Evolutionary conservation across 2,113 vertebrate genomes (phyloP).

Genomic region (Sitta europaea): DNA sequence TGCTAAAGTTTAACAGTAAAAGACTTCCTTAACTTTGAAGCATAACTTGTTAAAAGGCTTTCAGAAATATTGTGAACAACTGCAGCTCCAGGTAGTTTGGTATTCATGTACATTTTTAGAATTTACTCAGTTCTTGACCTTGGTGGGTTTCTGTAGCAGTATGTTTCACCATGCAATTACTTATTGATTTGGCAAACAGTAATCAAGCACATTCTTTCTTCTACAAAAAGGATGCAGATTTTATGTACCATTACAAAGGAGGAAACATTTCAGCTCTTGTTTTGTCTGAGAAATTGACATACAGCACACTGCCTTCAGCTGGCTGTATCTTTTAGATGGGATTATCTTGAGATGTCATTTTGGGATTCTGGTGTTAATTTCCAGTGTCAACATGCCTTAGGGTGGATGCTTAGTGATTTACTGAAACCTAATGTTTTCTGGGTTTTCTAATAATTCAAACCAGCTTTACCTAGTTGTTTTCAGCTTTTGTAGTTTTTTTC

Average conservation of each 20-base stretch:
- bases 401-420: neutral
- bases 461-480: neutral
- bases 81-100: neutral
- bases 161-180: neutral
- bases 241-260: neutral
- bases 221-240: neutral
- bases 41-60: neutral
- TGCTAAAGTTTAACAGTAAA: neutral
- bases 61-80: neutral
- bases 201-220: neutral
- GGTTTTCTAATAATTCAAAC: neutral
- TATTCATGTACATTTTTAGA: neutral
- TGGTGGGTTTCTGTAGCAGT: neutral
- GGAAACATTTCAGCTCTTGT: neutral
- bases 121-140: neutral
- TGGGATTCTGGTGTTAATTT: neutral
- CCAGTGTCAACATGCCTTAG: neutral
- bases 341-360: neutral
- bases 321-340: neutral
- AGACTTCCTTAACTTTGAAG: neutral
- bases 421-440: neutral
- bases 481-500: neutral
- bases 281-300: neutral
- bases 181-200: slow-evolving; percentile 7
- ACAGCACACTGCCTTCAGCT: neutral